phyloP scores from a whole-genome alignment of 2,888 invertebrate genomes.

The Teleogryllus oceanicus region DNA sequence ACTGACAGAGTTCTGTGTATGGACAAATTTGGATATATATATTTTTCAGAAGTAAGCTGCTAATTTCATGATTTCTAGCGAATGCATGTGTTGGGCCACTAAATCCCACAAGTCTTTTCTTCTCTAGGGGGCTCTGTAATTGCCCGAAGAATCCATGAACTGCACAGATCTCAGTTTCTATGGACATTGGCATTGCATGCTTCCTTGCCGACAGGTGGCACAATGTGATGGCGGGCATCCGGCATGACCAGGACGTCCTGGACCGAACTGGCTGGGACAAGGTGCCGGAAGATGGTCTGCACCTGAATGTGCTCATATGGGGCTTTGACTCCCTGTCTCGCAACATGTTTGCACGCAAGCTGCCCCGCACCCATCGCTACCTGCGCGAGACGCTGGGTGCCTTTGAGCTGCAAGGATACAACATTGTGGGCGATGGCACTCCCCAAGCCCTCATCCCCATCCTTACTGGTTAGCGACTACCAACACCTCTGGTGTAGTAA shows the following conservation, averaged over 20 bases:
- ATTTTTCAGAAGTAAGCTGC: background rate
- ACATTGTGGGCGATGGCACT: conserved; percentile 83
- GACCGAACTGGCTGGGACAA: conserved; percentile 51
- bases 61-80: background rate
- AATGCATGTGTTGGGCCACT: background rate
- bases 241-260: conserved; percentile 49
- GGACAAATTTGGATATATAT: no score
- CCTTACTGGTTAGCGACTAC: conserved; percentile 62
- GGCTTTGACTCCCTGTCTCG: conserved; percentile 86
- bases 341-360: conserved; percentile 72
- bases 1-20: no score
- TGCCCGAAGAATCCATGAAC: conserved; percentile 7
- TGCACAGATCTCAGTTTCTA: conserved; percentile 11
- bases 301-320: conserved; percentile 74
- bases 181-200: conserved; percentile 18
- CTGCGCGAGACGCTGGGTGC: conserved; percentile 60
- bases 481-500: background rate
- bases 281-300: conserved; percentile 50
- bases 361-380: conserved; percentile 71
- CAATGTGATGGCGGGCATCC: conserved; percentile 62
- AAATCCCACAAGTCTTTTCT: background rate
- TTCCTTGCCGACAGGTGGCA: conserved; percentile 55
- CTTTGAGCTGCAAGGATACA: conserved; percentile 68
- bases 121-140: background rate
- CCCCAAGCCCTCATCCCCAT: conserved; percentile 85